These are phyloP conservation scores for Sander lucioperca DNA, from an alignment of 2,113 vertebrate species.

Conservation along the genomic window DNA sequence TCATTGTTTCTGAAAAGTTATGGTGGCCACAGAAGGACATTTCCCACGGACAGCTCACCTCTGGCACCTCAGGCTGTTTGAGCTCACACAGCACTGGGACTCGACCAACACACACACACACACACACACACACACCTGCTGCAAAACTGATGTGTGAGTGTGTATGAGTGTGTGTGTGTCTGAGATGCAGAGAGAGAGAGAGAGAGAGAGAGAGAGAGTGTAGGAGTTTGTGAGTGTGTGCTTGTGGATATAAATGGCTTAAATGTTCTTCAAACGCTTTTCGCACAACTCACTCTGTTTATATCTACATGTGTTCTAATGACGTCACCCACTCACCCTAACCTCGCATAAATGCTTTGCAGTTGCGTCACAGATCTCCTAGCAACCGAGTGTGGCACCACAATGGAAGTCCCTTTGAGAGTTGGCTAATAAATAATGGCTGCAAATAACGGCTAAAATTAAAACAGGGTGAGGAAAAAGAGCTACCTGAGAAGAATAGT, in stretches of 20 bases:
- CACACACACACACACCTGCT: constrained; percentile 27
- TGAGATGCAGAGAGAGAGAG: constrained; percentile 20
- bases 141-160: constrained; percentile 5
- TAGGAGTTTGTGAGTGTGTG: constrained; percentile 69
- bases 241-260: constrained; percentile 68
- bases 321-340: constrained; percentile 56
- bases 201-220: constrained; percentile 23
- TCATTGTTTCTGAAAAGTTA: constrained; percentile 41
- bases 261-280: constrained; percentile 56
- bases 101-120: no score
- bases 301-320: constrained; percentile 42
- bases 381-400: constrained; percentile 66
- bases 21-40: constrained; percentile 30
- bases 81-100: constrained; percentile 4
- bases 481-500: constrained; percentile 2
- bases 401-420: constrained; percentile 61
- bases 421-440: constrained; percentile 43
- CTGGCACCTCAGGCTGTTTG: constrained; percentile 40
- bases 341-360: constrained; percentile 45
- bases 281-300: constrained; percentile 51
- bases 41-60: constrained; percentile 32
- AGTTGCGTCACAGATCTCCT: constrained; percentile 67
- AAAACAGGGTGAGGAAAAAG: constrained; percentile 30
- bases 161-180: constrained; percentile 18
- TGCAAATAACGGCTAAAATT: constrained; percentile 49